Conservation (phyloP, 1,140 invertebrate genomes). For the Kradibia gibbosae region DNA sequence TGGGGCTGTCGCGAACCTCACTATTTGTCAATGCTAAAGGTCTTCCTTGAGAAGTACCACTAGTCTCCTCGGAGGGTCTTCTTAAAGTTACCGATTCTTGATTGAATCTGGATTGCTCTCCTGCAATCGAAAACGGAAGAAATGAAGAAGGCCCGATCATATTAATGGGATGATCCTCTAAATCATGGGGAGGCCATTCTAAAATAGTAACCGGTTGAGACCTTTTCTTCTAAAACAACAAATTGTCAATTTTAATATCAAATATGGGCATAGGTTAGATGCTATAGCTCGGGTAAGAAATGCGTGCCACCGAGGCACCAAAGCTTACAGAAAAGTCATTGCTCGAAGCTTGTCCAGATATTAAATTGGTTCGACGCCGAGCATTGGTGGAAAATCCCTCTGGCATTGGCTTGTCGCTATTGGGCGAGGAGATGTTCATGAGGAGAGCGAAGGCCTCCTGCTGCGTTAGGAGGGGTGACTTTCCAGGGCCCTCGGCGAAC, state of each 20-base stretch:
- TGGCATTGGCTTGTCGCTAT: constrained; percentile 78
- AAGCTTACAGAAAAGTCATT: constrained; percentile 41
- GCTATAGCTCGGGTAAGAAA: too few relatives aligned
- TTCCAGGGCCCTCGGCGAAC: constrained; percentile 85
- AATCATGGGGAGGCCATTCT: constrained; percentile 37
- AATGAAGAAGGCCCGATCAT: constrained; percentile 41
- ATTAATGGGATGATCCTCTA: constrained; percentile 46
- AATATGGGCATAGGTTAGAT: background rate
- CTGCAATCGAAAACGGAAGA: constrained; percentile 27
- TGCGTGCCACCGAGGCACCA: too few relatives aligned
- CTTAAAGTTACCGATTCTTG: constrained; percentile 33
- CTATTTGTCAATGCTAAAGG: constrained; percentile 15
- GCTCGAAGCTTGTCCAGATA: constrained; percentile 22
- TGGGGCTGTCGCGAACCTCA: constrained; percentile 67
- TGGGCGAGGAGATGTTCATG: constrained; percentile 83
- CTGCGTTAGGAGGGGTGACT: constrained; percentile 80
- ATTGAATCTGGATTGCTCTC: constrained; percentile 24
- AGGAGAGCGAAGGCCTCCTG: constrained; percentile 84
- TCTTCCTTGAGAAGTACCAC: constrained; percentile 11
- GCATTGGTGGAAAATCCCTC: constrained; percentile 77
- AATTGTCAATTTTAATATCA: background rate
- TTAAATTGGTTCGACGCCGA: constrained; percentile 54
- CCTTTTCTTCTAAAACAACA: constrained; percentile 40
- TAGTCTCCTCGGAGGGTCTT: constrained; percentile 26
- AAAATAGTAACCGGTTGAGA: constrained; percentile 37